Base-by-base conservation (phyloP, 2,888 invertebrate genomes). In the Eristalis pertinax region DNA sequence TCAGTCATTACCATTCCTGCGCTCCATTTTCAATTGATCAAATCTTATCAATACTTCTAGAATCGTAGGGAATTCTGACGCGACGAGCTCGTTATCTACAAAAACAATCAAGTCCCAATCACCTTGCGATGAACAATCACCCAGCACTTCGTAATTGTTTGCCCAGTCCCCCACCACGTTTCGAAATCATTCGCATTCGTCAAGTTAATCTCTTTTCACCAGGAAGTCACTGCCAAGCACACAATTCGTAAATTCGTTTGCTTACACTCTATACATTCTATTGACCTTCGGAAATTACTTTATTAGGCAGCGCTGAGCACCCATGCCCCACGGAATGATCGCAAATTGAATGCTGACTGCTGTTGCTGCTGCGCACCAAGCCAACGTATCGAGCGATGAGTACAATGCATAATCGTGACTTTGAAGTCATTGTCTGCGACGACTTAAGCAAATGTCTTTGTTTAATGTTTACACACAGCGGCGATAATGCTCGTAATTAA, bases 231-330 rank as follows among this genome's bases (percentile, higher is more conserved):
- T 58, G 64, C 56, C 11, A 64, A 56, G 35, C 63, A 35, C 38
- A 70, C 43, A 77, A 50, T 41, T 58, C 26, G 38, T 41, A 65
- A 41, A 72, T 43, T 65, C 75, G 58, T 35, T 74, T 69, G 63
- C 68, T 74, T 50, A 50, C 38, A 65, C 56, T 74, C 78, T 72
- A 83, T 79, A 8, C 7, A 43, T 19, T 82, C 70, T 58, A 75
- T 63, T 63, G 75, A 75, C 86, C 86, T 86, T 83, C 83, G 83
- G 63, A 78, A 75, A 83, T 79, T 63, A 72, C 83, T 86, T 72
- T 83, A 82, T 86, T 75, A 75, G 65, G 74, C 58, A 72, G 32
- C 58, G 38, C 35, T 32, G 43, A 60, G 82, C 63, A 60, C 70
- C 38, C 43, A 72, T 70, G 63, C 83, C 67, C 60, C 75, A 78